A percentile compares a stretch with the other conserved stretches of the same genome.
phyloP scores from a whole-genome alignment of 2,888 invertebrate species.

The Protodeltote pygarga region DNA sequence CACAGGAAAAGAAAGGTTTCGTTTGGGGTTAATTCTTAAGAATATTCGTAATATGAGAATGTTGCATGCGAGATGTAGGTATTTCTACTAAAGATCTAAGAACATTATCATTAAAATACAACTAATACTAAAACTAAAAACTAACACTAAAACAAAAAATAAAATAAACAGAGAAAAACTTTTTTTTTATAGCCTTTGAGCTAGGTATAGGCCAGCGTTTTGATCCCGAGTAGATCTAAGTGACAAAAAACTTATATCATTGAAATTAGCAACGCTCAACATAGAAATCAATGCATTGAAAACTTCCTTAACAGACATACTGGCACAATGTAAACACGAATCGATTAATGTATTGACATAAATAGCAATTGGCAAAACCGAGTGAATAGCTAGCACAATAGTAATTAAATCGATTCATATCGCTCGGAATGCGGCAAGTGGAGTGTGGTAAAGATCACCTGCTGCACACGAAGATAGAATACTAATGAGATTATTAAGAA shows the following conservation, averaged over 20 bases:
- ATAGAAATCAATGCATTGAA: background rate
- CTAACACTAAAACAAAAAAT: no score
- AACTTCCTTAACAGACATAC: slow-evolving; percentile 12
- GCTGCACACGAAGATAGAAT: slow-evolving; percentile 44
- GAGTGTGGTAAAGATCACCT: slow-evolving; percentile 68
- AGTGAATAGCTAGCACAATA: slow-evolving; percentile 44
- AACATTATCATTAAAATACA: no score
- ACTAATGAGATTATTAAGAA: slow-evolving; percentile 27
- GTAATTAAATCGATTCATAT: slow-evolving; percentile 56
- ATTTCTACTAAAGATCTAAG: no score
- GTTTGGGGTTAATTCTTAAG: no score
- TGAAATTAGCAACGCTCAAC: background rate
- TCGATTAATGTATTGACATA: slow-evolving; percentile 36
- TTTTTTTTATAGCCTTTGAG: no score
- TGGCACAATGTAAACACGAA: slow-evolving; percentile 26
- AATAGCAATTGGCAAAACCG: slow-evolving; percentile 41
- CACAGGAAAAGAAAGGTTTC: no score
- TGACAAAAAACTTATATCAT: background rate
- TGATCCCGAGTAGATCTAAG: no score
- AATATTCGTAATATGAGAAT: no score
- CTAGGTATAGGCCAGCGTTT: no score
- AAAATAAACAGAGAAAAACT: no score
- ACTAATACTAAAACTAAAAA: no score
- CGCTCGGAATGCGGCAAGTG: slow-evolving; percentile 63
- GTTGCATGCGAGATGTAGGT: no score